These are phyloP conservation scores for Labroides dimidiatus DNA, from an alignment of 2,797 vertebrate species.

Conservation along the genomic window DNA sequence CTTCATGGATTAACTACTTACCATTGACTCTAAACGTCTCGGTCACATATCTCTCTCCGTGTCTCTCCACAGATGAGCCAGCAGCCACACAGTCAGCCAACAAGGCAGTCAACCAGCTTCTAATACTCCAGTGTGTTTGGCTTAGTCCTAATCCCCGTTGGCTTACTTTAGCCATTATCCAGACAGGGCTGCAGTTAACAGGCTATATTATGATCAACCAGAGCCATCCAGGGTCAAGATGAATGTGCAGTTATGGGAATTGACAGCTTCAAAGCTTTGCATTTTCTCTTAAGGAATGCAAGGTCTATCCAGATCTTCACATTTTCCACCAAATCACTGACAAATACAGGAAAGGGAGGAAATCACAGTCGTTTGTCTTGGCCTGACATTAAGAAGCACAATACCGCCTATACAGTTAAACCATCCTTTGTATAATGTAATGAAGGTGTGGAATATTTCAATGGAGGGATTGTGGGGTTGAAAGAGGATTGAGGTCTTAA, in stretches of 20 bases:
- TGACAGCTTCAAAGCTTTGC: slow-evolving; percentile 39
- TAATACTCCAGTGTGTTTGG: slow-evolving; percentile 75
- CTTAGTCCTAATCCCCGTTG: slow-evolving; percentile 83
- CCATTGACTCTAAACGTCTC: slow-evolving; percentile 28
- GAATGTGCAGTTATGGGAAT: slow-evolving; percentile 58
- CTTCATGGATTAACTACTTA: slow-evolving; percentile 38
- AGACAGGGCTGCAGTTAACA: slow-evolving; percentile 83
- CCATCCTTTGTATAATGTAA: slow-evolving; percentile 57
- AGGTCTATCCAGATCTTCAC: slow-evolving; percentile 27
- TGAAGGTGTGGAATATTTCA: slow-evolving; percentile 60
- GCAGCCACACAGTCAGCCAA: slow-evolving; percentile 55
- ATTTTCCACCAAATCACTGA: slow-evolving; percentile 31
- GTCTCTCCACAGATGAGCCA: slow-evolving; percentile 52
- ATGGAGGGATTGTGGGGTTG: slow-evolving; percentile 31
- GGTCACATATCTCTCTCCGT: slow-evolving; percentile 19
- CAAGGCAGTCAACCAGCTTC: slow-evolving; percentile 60
- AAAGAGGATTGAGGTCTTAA: slow-evolving; percentile 59
- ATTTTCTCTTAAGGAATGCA: slow-evolving; percentile 53
- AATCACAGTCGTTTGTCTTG: slow-evolving; percentile 31
- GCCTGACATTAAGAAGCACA: slow-evolving; percentile 42
- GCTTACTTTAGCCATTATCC: slow-evolving; percentile 90
- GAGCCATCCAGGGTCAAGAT: slow-evolving; percentile 68
- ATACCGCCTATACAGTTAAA: slow-evolving; percentile 50
- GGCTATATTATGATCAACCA: slow-evolving; percentile 77
- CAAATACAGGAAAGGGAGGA: slow-evolving; percentile 38